These are phyloP conservation scores for Listronotus oregonensis DNA, from an alignment of 1,140 invertebrate species.

Conservation along the genomic window DNA sequence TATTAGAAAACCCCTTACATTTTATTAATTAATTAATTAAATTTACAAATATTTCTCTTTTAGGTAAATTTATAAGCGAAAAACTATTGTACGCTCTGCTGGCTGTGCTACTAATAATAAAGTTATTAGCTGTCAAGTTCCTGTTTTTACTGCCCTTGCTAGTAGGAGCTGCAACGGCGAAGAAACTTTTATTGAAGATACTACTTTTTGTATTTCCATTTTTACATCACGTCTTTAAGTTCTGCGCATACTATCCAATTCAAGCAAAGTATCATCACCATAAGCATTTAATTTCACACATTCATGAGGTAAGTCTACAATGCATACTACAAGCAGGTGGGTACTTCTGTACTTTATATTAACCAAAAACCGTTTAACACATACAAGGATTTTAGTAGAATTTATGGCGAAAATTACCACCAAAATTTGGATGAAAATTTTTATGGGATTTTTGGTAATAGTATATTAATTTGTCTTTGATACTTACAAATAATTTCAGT, in stretches of 20 bases:
- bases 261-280: slow-evolving; percentile 78
- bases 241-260: slow-evolving; percentile 79
- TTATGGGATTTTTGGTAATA: no score
- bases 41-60: slow-evolving; percentile 51
- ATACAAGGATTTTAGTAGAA: no score
- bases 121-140: slow-evolving; percentile 77
- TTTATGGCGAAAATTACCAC: no score
- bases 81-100: slow-evolving; percentile 74
- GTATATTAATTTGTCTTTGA: no score
- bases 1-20: no score
- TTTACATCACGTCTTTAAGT: slow-evolving; percentile 79
- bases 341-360: no score
- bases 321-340: background rate
- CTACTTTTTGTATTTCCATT: slow-evolving; percentile 81
- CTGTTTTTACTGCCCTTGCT: slow-evolving; percentile 75
- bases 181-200: slow-evolving; percentile 80
- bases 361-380: no score
- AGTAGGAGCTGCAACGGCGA: slow-evolving; percentile 77
- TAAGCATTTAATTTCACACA: slow-evolving; percentile 71
- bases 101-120: slow-evolving; percentile 76
- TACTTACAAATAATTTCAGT: no score
- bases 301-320: slow-evolving; percentile 59
- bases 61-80: slow-evolving; percentile 77
- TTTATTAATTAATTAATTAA: no score
- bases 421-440: no score